Evolutionary conservation across 2,113 vertebrate genomes (phyloP), one percentile per base, ranked within the genome.

Genomic region (Grammomys dolichurus): DNA sequence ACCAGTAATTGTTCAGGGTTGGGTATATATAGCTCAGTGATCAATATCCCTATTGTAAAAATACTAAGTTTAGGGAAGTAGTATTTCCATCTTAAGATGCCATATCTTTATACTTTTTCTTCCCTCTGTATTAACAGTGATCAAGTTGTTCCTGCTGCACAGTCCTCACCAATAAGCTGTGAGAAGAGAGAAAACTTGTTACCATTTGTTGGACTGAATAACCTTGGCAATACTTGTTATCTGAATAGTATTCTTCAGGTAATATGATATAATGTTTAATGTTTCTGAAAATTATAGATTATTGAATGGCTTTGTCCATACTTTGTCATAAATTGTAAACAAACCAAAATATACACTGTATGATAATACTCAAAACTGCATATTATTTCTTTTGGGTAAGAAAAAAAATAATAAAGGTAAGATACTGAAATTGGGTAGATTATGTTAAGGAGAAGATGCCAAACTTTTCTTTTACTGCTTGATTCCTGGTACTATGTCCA

Each of bases 241-340:
- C 98, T 99, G 89, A 99, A 99, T 98, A 99, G 99, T 48, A 97
- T 99, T 76, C 99, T 99, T 97, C 99, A 99, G 99, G 99, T 99
- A 98, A 98, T 85, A 58, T 80, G 46, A 69, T 76, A 5, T 43
- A 72, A 86, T 43, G 46, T 94, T 77, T 91, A 94, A 81, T 87
- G 48, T 89, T 93, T 80, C 76, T 89, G 73, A 93, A 86, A 84
- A 80, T 90, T 91, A 87, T 60, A 82, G 65, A 81, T 89, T 85
- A 70, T 67, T 91, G n/a, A 88, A 91, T 75, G 54, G 69, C 48
- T 85, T 93, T 76, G 14, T 93, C 8, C 3, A 22, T 85, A 85
- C 0, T 76, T 4, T 96, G 51, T 33, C 51, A 93, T 89, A 89
- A 36, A 75, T 80, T 94, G 22, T 95, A 76, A 93, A 85, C 94